Base-by-base conservation (phyloP, 1,140 invertebrate species). In the Trichogramma pretiosum region DNA sequence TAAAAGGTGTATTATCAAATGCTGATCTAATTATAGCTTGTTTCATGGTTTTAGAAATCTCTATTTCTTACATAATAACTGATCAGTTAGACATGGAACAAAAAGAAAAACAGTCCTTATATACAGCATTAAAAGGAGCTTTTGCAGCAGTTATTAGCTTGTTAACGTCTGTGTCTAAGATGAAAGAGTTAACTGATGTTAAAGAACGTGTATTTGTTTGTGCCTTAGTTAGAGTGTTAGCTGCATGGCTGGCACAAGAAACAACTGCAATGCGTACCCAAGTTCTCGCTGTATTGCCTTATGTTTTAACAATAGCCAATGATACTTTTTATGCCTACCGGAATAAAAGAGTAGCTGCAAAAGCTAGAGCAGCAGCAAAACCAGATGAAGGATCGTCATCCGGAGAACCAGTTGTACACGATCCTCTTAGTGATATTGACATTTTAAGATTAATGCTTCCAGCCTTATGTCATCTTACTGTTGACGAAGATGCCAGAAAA, bases 191-290 rank as follows among this genome's bases (percentile, higher is more conserved):
- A 17, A 74, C 72, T 8, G 74, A 77, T 47, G 70, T 78, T 43
- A 72, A 78, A 48, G 81, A 85, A 56, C 84, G 84, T 68, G 69
- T 85, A 32, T 88, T 92, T 68, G 74, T 90, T 3, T 83, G 83
- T 71, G 87, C 86, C 2, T 84, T 86, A 62, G 81, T 94, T 4
- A 72, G 89, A 56, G 85, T 92, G 18, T 62, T 94, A 24, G 82
- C 86, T 26, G 83, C 87, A 18, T 94, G 90, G 90, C 67, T 95
- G 53, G 86, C 88, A 3, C 89, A 93, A 72, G 92, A 95, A 72
- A 90, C 89, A 1, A 82, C 83, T n/a, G 86, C 89, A 8, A 85
- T 92, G 78, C 79, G 87, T 30, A 76, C 84, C 28, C 85, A 89
- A 63, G 78, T 93, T 23, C 87, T 87, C 59, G 76, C 81, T 18